Evolutionary conservation across 1,140 invertebrate genomes (phyloP).

Genomic region (Drosophila nigromelanica): DNA sequence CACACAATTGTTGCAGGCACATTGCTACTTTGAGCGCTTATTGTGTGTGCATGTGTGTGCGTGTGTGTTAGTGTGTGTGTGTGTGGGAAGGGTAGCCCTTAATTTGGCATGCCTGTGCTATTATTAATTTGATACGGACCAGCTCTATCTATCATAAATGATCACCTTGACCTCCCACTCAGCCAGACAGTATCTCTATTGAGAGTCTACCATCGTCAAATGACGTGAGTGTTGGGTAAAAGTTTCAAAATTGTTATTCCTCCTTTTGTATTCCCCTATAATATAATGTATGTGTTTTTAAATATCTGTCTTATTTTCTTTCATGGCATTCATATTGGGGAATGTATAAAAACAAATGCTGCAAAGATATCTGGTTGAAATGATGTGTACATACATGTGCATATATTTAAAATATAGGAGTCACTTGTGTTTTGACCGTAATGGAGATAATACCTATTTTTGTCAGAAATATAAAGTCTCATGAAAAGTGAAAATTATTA

Average conservation of each 20-base stretch:
- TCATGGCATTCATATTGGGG: too few species aligned
- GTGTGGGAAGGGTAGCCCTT: conserved; percentile 20
- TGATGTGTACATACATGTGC: too few species aligned
- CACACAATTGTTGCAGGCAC: conserved; percentile 41
- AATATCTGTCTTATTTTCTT: neutral
- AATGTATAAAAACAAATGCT: too few species aligned
- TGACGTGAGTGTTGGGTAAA: conserved; percentile 36
- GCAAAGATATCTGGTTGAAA: too few species aligned
- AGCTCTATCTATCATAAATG: conserved; percentile 53
- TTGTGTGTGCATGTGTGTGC: neutral
- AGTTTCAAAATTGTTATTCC: conserved; percentile 11
- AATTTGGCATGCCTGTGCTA: conserved; percentile 39
- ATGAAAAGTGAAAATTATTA: too few species aligned
- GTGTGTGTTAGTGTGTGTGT: neutral
- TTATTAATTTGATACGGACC: conserved; percentile 74
- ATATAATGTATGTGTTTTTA: conserved; percentile 8
- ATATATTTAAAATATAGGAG: too few species aligned
- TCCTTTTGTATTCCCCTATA: neutral
- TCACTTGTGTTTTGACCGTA: too few species aligned
- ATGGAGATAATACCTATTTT: too few species aligned
- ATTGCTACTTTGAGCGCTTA: conserved; percentile 32
- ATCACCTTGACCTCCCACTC: conserved; percentile 59
- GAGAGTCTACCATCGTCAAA: conserved; percentile 31
- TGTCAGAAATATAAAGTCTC: too few species aligned
- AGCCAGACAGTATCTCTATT: conserved; percentile 1